Percentiles rank a stretch among this genome's conserved stretches.
Conservation (phyloP, 2,113 vertebrate genomes). For the Pollimyrus isidori region DNA sequence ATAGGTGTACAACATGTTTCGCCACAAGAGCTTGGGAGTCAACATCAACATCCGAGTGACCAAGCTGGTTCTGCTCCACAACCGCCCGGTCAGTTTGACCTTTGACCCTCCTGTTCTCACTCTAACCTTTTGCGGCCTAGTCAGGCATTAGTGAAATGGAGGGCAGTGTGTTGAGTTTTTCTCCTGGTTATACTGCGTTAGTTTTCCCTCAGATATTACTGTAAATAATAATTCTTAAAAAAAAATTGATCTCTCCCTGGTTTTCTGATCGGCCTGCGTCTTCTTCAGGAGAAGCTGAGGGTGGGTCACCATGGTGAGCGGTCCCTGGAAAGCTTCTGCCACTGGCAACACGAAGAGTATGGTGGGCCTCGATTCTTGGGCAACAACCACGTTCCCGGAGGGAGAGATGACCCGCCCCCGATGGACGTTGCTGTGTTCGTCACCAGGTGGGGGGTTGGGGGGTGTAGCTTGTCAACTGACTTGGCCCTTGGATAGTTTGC, state of each 20-base stretch:
- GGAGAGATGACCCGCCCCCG: slow-evolving; percentile 71
- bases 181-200: neutral
- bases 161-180: neutral
- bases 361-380: slow-evolving; percentile 75
- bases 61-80: slow-evolving; percentile 83
- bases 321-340: slow-evolving; percentile 91
- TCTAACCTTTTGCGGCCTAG: neutral
- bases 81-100: slow-evolving; percentile 77
- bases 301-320: slow-evolving; percentile 89
- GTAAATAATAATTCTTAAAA: neutral
- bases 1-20: slow-evolving; percentile 97
- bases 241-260: no score
- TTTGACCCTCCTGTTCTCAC: neutral
- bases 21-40: slow-evolving; percentile 82
- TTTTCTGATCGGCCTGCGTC: neutral
- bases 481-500: slow-evolving; percentile 13
- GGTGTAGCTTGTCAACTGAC: neutral
- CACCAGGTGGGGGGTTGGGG: slow-evolving; percentile 65
- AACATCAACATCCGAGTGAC: slow-evolving; percentile 83
- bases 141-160: neutral
- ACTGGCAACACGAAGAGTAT: slow-evolving; percentile 91
- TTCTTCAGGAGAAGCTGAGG: slow-evolving; percentile 69
- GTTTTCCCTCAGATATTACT: neutral
- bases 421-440: slow-evolving; percentile 89
- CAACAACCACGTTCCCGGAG: slow-evolving; percentile 82